Base-by-base conservation (phyloP, 2,888 invertebrate species). In the Cantharis rustica region DNA sequence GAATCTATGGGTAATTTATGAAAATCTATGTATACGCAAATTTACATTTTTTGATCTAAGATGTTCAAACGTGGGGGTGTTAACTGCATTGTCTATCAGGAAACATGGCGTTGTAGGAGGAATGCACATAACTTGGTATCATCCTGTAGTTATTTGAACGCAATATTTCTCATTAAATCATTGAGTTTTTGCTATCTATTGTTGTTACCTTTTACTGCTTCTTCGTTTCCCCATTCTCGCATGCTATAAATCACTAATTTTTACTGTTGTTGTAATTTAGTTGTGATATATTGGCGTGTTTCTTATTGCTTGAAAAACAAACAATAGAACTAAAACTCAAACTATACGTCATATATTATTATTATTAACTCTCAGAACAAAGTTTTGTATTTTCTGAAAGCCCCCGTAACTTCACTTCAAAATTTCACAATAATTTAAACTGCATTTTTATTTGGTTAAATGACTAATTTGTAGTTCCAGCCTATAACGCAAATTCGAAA, bases 41-140 rank as follows among this genome's bases (percentile, higher is more conserved):
- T 80, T 47, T 73, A 72, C 64, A 72, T 78, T 76, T 78, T 79
- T 78, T 78, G 72, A 76, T 26, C 69, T 66, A 61, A 72, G 76
- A 76, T 77, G 76, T 78, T 79, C 76, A 63, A 47, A 73, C 73
- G 79, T 79, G 81, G 79, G 80, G 79, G 80, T 79, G 79, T 78
- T 69, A 70, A 73, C 77, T 83, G 83, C 83, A 82, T 83, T 83
- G 83, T 83, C 82, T 82, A 82, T 82, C 80, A 81, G 78, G 71
- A 75, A 78, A 82, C 80, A 81, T 75, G 73, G 78, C 70, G 74
- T 79, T 80, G 83, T 83, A 81, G 82, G 83, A 76, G 83, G 83
- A 81, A 83, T 83, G 82, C 83, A 83, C 82, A 83, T 83, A 82
- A 80, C 80, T 79, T 75, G 77, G 79, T 82, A 76, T 81, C 81